Evolutionary conservation across 2,888 invertebrate species (phyloP).

Genomic region (Pseudococcus jackbeardsleyi): DNA sequence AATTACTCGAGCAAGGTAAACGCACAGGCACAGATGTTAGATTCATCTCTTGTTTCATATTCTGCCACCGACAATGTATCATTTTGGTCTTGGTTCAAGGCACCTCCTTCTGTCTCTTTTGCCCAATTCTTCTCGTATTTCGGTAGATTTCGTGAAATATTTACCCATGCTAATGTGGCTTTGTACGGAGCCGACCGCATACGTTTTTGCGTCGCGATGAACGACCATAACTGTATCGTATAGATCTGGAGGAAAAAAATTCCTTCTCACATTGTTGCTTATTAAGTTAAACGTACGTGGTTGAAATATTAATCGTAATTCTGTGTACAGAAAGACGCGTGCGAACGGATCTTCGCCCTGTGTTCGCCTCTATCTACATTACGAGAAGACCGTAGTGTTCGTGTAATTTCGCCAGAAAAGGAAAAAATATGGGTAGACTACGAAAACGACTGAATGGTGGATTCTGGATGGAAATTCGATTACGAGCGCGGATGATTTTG

Average conservation of each 20-base stretch:
- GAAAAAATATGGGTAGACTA: neutral
- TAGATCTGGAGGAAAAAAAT: neutral
- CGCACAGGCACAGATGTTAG: neutral
- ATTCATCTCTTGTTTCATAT: neutral
- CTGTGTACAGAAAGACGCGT: conserved; percentile 9
- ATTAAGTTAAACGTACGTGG: conserved; percentile 15
- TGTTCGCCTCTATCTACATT: neutral
- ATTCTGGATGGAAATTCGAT: neutral
- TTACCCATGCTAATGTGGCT: conserved; percentile 11
- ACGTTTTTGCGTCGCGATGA: neutral
- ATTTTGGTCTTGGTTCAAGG: neutral
- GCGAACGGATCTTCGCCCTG: neutral
- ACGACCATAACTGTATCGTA: neutral
- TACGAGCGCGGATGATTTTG: neutral
- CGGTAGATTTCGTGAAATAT: neutral
- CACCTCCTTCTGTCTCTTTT: neutral
- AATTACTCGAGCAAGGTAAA: neutral
- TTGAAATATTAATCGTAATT: conserved; percentile 7
- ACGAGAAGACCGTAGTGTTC: neutral
- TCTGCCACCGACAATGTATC: neutral
- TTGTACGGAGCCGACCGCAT: neutral
- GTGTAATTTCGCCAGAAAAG: neutral
- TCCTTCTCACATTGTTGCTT: conserved; percentile 29
- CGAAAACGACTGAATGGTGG: too few species aligned
- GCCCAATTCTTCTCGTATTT: neutral